phyloP scores from a whole-genome alignment of 2,888 invertebrate species.

The Leptarthrus brevirostris region DNA sequence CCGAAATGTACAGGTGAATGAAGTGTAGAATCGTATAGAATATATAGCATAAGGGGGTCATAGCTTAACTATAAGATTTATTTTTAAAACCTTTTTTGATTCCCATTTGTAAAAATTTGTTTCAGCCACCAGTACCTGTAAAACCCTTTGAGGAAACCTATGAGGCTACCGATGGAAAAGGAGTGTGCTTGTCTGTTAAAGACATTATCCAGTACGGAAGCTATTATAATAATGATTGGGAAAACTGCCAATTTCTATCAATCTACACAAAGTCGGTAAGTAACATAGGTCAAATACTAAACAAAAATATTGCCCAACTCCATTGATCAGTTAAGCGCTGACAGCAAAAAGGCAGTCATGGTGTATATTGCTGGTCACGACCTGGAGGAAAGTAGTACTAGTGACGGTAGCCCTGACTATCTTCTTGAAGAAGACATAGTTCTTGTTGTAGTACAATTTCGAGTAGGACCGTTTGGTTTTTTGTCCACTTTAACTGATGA shows the following conservation, averaged over 20 bases:
- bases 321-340: constrained; percentile 53
- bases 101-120: no score
- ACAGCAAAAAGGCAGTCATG: constrained; percentile 63
- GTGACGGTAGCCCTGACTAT: constrained; percentile 65
- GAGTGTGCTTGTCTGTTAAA: not conserved
- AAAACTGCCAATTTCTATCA: constrained; percentile 49
- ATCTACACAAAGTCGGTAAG: constrained; percentile 50
- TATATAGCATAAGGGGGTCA: no score
- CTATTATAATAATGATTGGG: constrained; percentile 14
- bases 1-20: no score
- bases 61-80: no score
- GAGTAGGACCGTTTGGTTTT: constrained; percentile 70
- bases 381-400: constrained; percentile 65
- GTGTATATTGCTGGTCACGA: constrained; percentile 68
- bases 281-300: not conserved
- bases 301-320: not conserved
- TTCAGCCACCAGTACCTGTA: constrained; percentile 37
- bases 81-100: no score
- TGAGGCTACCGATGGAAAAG: not conserved
- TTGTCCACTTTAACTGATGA: constrained; percentile 68
- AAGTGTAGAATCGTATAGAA: no score
- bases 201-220: constrained; percentile 10
- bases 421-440: constrained; percentile 68
- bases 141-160: not conserved
- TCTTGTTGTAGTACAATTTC: constrained; percentile 68